phyloP scores from a whole-genome alignment of 2,113 vertebrate genomes.

The Notarius lentiginosus region DNA sequence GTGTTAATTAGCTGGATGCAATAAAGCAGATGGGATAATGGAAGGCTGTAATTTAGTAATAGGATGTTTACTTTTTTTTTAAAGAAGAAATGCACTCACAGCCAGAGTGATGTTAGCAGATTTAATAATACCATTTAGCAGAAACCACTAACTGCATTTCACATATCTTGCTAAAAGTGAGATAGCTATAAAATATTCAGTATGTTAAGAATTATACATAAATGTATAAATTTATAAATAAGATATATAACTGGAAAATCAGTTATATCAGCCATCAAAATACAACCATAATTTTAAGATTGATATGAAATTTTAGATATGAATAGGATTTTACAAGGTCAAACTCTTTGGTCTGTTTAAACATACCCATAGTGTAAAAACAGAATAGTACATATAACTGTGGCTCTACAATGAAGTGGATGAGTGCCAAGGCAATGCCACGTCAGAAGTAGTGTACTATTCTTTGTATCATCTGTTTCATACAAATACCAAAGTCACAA shows the following conservation, averaged over 20 bases:
- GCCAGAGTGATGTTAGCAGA: not conserved
- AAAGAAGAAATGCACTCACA: not conserved
- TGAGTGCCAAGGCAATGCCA: not conserved
- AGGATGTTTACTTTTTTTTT: not conserved
- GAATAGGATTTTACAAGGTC: not conserved
- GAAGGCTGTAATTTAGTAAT: slow-evolving; percentile 20
- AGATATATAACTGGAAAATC: not conserved
- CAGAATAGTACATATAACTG: too few species aligned
- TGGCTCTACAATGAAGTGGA: too few species aligned
- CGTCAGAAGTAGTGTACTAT: not conserved
- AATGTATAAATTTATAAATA: not conserved
- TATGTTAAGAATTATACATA: not conserved
- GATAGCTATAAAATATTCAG: not conserved
- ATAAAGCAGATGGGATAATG: slow-evolving; percentile 31
- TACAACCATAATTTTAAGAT: not conserved
- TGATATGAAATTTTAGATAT: not conserved
- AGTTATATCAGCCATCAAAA: not conserved
- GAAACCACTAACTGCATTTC: not conserved
- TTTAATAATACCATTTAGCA: not conserved
- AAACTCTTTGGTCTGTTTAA: not conserved
- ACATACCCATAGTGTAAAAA: not conserved
- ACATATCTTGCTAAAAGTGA: not conserved
- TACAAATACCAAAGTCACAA: not conserved
- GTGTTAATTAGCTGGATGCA: slow-evolving; percentile 25
- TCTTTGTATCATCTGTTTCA: not conserved